Base-by-base conservation (phyloP, 64 coral and sea anemone species). In the Cladopsammia gracilis region DNA sequence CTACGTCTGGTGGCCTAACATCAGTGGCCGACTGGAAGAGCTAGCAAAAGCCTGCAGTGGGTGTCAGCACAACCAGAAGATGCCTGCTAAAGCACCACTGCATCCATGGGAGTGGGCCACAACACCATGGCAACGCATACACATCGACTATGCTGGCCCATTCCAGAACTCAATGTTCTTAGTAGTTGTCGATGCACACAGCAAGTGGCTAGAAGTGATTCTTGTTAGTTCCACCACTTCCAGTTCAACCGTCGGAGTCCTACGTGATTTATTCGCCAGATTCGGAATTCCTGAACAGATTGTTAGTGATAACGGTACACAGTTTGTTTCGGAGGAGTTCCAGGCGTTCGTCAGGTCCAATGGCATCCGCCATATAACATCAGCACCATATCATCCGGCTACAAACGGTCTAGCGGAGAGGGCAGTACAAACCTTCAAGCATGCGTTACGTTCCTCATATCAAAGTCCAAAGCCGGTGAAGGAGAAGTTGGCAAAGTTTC, bases 281-380 rank as follows among this genome's bases (percentile, higher is more conserved):
- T 92, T 88, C 19, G 83, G 94, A 62, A 83, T 93, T 64, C 74
- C 91, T 25, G 81, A 93, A 86, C 70, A 66, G 72, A 25, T 93
- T 6, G 83, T 93, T 11, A 77, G 71, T 48, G 91, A 87, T 23
- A 93, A 93, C 10, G 82, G 83, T 26, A 18, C 70, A 18, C 79
- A 86, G 16, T 92, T 92, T 85, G 70, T 62, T 24, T 73, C 79
- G 50, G 73, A 93, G 43, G 82, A 86, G 62, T 93, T 87, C 71
- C 52, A 87, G 81, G 74, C 57, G 11, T 93, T 87, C 72, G 16
- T 69, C 44, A 93, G 67, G 46, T 60, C 71, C 49, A 93, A 87
- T 87, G 91, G 91, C 9, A 78, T 87, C 43, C 73, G 60, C 24
- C 91, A 93, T 73, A 87, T 87, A 0, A 87, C 71, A 13, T 82